Evolutionary conservation across 2,888 invertebrate species (phyloP).

Genomic region (Mythimna pallens): DNA sequence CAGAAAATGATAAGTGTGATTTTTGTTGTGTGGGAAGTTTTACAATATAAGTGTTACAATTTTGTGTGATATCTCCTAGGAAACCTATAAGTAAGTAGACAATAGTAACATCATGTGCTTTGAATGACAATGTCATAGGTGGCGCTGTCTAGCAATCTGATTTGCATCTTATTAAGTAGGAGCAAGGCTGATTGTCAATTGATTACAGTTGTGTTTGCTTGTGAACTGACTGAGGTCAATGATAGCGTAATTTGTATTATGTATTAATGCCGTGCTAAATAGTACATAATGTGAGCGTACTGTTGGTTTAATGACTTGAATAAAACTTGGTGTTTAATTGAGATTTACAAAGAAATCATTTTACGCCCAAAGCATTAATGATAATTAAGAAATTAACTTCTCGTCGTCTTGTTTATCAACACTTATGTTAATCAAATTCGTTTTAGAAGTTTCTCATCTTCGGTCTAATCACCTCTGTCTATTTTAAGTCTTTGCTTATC

Average conservation of each 20-base stretch:
- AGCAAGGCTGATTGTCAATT: slow-evolving; percentile 43
- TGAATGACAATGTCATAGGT: slow-evolving; percentile 53
- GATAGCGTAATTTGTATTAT: slow-evolving; percentile 31
- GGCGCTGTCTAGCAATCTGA: slow-evolving; percentile 1
- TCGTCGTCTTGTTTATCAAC: not conserved
- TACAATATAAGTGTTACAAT: slow-evolving; percentile 13
- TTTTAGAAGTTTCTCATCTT: not conserved
- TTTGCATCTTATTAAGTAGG: slow-evolving; percentile 20
- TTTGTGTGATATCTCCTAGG: slow-evolving; percentile 18
- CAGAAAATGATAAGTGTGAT: slow-evolving; percentile 6
- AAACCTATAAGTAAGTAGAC: slow-evolving; percentile 55
- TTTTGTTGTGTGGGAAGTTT: slow-evolving; percentile 14
- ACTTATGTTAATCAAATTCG: not conserved
- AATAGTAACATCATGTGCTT: slow-evolving; percentile 39
- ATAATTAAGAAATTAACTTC: not conserved
- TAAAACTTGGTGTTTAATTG: not conserved
- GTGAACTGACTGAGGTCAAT: slow-evolving; percentile 46
- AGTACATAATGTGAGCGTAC: slow-evolving; percentile 9
- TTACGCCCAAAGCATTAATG: not conserved
- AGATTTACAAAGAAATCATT: not conserved
- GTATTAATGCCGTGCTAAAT: not conserved
- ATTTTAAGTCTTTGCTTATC: not conserved
- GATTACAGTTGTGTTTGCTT: slow-evolving; percentile 5
- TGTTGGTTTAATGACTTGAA: not conserved
- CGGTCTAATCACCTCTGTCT: not conserved